Percentiles rank a stretch among this genome's conserved stretches.
Conservation (phyloP, 2,888 invertebrate genomes). For the Andrena fulva region DNA sequence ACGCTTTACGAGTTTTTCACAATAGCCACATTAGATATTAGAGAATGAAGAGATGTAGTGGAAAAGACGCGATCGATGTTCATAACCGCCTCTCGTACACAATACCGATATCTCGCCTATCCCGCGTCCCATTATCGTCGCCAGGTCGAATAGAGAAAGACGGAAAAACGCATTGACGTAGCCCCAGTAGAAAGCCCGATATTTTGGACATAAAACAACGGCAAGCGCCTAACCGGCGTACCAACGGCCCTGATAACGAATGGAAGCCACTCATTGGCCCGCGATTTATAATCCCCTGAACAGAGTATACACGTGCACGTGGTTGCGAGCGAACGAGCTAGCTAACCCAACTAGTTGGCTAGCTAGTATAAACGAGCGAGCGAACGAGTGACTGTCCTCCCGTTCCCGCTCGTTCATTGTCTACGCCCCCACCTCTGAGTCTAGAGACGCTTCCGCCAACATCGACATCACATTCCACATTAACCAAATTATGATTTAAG, state of each 20-base stretch:
- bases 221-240: conserved; percentile 74
- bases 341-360: conserved; percentile 11
- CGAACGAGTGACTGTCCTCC: conserved; percentile 59
- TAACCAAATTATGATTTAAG: conserved; percentile 85
- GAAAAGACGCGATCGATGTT: too few species aligned
- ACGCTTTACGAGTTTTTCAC: too few species aligned
- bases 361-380: conserved; percentile 13
- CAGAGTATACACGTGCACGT: conserved; percentile 64
- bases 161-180: conserved; percentile 67
- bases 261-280: conserved; percentile 82
- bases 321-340: conserved; percentile 60
- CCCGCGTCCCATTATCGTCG: not conserved
- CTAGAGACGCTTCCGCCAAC: conserved; percentile 78
- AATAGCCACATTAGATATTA: too few species aligned
- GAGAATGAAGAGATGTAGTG: too few species aligned
- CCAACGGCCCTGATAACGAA: conserved; percentile 81
- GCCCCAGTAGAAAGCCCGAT: conserved; percentile 72
- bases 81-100: not conserved
- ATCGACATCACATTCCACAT: conserved; percentile 84
- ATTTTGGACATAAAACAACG: conserved; percentile 68
- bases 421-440: conserved; percentile 37
- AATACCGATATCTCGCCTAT: not conserved
- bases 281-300: conserved; percentile 82
- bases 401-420: conserved; percentile 58
- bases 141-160: not conserved